Base-by-base conservation (phyloP, 2,797 vertebrate species). In the Pangasius mekongensis region DNA sequence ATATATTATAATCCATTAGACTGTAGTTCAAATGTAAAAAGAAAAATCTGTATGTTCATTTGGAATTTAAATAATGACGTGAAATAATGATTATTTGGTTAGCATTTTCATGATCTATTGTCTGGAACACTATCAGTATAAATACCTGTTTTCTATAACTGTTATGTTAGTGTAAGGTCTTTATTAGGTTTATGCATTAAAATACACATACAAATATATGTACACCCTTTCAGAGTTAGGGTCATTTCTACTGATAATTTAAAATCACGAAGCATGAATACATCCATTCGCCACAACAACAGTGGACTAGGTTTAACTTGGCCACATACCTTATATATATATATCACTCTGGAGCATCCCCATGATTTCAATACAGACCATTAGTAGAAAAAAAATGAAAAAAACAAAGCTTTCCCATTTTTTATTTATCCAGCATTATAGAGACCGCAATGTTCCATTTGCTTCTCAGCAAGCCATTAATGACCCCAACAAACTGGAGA, bases 121-220 rank as follows among this genome's bases (percentile, higher is more conserved):
- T 76, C 20, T 10, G 60, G 54, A 81, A 60, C 54, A 39, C n/a
- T 78, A n/a, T 76, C 27, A 30, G n/a, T n/a, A 80, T 56, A 80
- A 56, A 56, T 58, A 54, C 47, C 7, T 54, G 47, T n/a, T 84
- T 84, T 43, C 14, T 69, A 84, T 67, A 52, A 84, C 36, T 43
- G 56, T 56, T 91, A 74, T 78, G 84, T 90, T 80, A 73, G 77
- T 86, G 78, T 86, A 89, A 89, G 71, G 90, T 90, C 83, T 93
- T 93, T 93, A 91, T 93, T 92, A 87, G 84, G 86, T 89, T 91
- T 89, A 87, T 89, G 67, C 69, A 89, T 86, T 86, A 90, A 91
- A 90, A 84, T 82, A 91, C 69, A 88, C 74, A 88, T 89, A 88
- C 89, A 91, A 83, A 89, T 76, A 71, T 90, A 86, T 90, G 84